These are phyloP conservation scores for Grammomys surdaster DNA, from an alignment of 2,113 vertebrate genomes.

Conservation along the genomic window DNA sequence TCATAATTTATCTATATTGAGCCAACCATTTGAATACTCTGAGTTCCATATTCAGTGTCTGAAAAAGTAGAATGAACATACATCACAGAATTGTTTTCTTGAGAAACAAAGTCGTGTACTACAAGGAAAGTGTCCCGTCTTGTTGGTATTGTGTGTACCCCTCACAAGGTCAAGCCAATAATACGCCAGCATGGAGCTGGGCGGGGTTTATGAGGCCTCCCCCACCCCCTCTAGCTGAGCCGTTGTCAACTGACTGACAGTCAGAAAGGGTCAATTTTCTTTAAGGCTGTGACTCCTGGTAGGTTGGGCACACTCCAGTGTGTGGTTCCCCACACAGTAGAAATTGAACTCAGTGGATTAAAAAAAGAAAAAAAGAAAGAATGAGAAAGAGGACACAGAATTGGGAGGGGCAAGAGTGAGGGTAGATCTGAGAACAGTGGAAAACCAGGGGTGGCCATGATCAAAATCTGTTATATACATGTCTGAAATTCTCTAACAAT, in stretches of 20 bases:
- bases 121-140: neutral
- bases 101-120: neutral
- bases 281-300: neutral
- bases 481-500: neutral
- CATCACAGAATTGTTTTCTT: too few species aligned
- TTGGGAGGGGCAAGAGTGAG: neutral
- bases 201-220: neutral
- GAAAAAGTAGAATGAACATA: neutral
- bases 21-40: neutral
- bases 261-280: neutral
- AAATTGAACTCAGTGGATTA: neutral
- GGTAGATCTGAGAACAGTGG: neutral
- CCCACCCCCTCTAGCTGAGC: neutral
- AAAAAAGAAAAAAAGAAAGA: neutral
- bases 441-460: neutral
- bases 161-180: neutral
- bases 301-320: neutral
- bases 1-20: neutral
- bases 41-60: neutral
- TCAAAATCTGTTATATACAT: neutral
- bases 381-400: neutral
- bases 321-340: neutral
- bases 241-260: neutral
- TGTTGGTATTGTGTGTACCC: neutral
- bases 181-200: neutral